Percentiles rank a stretch among this genome's conserved stretches.
Evolutionary conservation across 2,113 vertebrate genomes (phyloP).

Genomic region (Prionailurus viverrinus): DNA sequence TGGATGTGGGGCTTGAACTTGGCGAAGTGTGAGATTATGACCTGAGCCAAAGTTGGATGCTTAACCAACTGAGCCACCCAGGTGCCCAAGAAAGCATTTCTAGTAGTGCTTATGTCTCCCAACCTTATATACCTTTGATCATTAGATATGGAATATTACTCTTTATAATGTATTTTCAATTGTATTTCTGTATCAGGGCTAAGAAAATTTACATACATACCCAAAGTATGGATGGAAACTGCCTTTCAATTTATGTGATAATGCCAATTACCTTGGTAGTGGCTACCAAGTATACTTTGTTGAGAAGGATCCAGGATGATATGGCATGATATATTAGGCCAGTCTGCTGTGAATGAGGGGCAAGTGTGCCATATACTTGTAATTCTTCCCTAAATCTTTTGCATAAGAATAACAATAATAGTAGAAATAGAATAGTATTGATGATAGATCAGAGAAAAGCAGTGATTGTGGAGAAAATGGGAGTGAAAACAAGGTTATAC

Average conservation of each 20-base stretch:
- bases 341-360: background rate
- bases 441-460: background rate
- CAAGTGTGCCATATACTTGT: background rate
- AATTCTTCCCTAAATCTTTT: background rate
- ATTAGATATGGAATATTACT: constrained; percentile 15
- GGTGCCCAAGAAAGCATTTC: constrained; percentile 5
- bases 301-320: constrained; percentile 33
- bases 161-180: constrained; percentile 51
- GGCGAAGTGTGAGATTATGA: too few species aligned
- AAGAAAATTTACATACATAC: constrained; percentile 48
- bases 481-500: background rate
- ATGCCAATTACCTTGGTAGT: constrained; percentile 14
- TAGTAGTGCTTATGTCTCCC: background rate
- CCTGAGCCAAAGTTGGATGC: too few species aligned
- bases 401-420: background rate
- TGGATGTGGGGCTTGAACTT: too few species aligned
- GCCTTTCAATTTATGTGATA: constrained; percentile 12
- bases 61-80: too few species aligned
- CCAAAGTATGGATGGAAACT: background rate
- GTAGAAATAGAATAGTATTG: background rate
- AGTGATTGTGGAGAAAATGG: constrained; percentile 10
- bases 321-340: background rate
- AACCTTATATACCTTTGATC: background rate
- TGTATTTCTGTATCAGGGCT: constrained; percentile 29
- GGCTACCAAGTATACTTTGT: background rate